Conservation (phyloP, 1,140 invertebrate species). For the Heliconius himera region DNA sequence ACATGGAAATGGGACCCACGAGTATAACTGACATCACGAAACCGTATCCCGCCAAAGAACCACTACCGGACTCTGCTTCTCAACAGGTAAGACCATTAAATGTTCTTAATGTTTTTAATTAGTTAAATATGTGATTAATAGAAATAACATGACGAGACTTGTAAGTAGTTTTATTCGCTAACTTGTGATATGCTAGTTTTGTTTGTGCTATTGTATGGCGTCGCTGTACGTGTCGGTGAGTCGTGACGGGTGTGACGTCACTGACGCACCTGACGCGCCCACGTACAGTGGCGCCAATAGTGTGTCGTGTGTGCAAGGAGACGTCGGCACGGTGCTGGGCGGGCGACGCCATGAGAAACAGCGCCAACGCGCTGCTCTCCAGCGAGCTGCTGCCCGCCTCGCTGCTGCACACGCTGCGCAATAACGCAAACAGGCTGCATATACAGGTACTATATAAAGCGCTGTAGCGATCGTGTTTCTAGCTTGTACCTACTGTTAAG, state of each 20-base stretch:
- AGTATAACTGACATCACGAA: slow-evolving; percentile 81
- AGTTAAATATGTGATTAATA: not conserved
- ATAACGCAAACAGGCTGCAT: slow-evolving; percentile 62
- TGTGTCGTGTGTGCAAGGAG: slow-evolving; percentile 44
- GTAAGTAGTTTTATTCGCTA: slow-evolving; percentile 5
- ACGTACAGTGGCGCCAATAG: slow-evolving; percentile 2
- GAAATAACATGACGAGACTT: not conserved
- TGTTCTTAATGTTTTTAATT: not conserved
- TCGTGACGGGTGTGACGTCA: too few relatives aligned
- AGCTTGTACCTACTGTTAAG: not conserved
- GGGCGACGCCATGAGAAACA: slow-evolving; percentile 87
- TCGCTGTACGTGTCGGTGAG: not conserved
- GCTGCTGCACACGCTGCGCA: slow-evolving; percentile 69
- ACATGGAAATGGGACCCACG: slow-evolving; percentile 76
- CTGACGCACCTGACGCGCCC: not conserved
- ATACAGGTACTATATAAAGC: slow-evolving; percentile 56
- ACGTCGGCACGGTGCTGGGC: slow-evolving; percentile 48
- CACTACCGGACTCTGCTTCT: slow-evolving; percentile 63
- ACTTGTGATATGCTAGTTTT: slow-evolving; percentile 15
- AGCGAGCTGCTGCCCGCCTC: slow-evolving; percentile 82
- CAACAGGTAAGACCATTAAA: slow-evolving; percentile 49
- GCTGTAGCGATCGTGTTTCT: not conserved
- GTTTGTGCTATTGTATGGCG: slow-evolving; percentile 22
- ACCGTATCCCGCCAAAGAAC: slow-evolving; percentile 79
- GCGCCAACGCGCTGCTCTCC: slow-evolving; percentile 89